Percentiles rank a stretch among this genome's conserved stretches.
Conservation (phyloP, 2,797 vertebrate species). For the Hydrocynus forskahlii region DNA sequence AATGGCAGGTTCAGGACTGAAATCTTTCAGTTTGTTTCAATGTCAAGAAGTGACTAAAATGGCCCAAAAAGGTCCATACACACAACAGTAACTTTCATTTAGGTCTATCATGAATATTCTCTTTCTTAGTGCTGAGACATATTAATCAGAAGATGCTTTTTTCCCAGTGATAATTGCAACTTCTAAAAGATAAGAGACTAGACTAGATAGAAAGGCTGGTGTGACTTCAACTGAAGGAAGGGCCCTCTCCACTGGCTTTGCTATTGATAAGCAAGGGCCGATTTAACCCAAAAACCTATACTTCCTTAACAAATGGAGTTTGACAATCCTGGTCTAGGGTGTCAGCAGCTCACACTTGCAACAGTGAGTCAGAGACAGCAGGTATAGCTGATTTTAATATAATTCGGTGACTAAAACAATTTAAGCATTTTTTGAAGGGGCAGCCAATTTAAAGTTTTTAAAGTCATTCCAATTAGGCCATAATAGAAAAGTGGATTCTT, state of each 20-base stretch:
- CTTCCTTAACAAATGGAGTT: constrained; percentile 33
- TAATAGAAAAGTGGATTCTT: constrained; percentile 20
- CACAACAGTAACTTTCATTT: too few species aligned
- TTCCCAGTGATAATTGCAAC: too few species aligned
- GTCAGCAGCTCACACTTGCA: constrained; percentile 35
- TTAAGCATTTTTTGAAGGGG: constrained; percentile 2
- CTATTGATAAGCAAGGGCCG: not conserved
- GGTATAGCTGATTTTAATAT: constrained; percentile 23
- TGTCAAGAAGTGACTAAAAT: too few species aligned
- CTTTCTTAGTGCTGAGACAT: too few species aligned
- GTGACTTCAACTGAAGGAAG: not conserved
- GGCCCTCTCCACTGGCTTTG: not conserved
- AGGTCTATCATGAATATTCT: too few species aligned
- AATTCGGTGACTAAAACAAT: constrained; percentile 27
- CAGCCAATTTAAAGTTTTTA: constrained; percentile 31
- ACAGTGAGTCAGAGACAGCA: constrained; percentile 24
- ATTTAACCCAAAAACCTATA: not conserved
- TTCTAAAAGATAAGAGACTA: too few species aligned
- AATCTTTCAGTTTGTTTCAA: too few species aligned
- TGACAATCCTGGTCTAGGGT: constrained; percentile 24
- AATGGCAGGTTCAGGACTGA: too few species aligned
- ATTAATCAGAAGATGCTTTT: too few species aligned
- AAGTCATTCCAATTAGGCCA: not conserved
- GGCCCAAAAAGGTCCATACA: too few species aligned
- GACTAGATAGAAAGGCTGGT: too few species aligned